Base-by-base conservation (phyloP, 2,797 vertebrate species). In the Cirrhinus molitorella region DNA sequence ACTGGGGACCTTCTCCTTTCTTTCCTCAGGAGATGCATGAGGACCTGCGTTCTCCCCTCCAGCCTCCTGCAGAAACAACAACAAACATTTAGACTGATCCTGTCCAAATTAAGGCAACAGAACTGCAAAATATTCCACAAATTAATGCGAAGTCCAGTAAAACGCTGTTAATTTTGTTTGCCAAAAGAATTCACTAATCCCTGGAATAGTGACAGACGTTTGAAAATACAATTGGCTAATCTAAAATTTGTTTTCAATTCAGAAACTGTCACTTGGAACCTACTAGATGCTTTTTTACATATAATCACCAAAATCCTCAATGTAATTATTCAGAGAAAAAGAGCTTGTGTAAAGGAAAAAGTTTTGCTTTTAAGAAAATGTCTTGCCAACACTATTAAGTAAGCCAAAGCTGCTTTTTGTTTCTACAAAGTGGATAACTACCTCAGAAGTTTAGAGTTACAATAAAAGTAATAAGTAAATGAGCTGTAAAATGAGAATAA, bases 1-100 rank as follows among this genome's bases (percentile, higher is more conserved):
- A 86, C 97, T 97, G 47, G 98, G 98, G 23, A 99, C 96, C 88
- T 99, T 99, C 93, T 99, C 97, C 90, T 98, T 99, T 81, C 95
- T 94, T 89, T 99, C 98, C 91, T 99, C 98, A n/a, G 93, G 88
- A 45, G 95, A 91, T 28, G 94, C 91, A 2, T 98, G 96, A 21
- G 95, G 92, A 34, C 94, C 94, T 1, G 92, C 16, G 0, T 90
- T 92, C 93, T 99, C 98, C 57, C 92, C 88, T 12, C 91, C 93
- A 5, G 96, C 92, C 88, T 99, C 98, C 98, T 99, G 87, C 25
- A 84, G 21, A 28, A n/a, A 65, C 19, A 84, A 85, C 23, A 84
- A 37, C 16, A 77, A 16, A 82, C 16, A 75, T 40, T 74, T 8
- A 72, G 6, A 75, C 7, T 28, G 2, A 70, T 23, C 31, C 14